phyloP scores from a whole-genome alignment of 2,113 vertebrate species.

The Hemicordylus capensis region DNA sequence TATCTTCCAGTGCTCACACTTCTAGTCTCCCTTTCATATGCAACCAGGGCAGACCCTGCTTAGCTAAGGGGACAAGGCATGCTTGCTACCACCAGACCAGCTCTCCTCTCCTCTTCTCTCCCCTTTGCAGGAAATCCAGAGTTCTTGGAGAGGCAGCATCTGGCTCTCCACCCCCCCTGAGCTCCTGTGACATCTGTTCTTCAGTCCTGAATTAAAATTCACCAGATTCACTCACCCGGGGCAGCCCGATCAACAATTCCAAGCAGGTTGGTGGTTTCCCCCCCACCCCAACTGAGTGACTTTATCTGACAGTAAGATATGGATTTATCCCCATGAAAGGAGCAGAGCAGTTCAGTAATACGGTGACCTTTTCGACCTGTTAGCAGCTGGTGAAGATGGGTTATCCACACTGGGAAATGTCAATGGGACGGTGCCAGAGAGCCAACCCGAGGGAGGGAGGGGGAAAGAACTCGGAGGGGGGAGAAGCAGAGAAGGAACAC shows the following conservation, averaged over 20 bases:
- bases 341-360: not conserved
- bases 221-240: not conserved
- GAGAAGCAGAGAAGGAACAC: not conserved
- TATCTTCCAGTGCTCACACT: too few species aligned
- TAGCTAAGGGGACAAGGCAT: too few species aligned
- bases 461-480: not conserved
- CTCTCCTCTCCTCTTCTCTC: too few species aligned
- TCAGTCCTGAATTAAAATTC: constrained; percentile 10
- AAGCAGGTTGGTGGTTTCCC: not conserved
- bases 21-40: too few species aligned
- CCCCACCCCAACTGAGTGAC: not conserved
- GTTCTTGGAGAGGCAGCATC: not conserved
- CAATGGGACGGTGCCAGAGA: not conserved
- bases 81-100: too few species aligned
- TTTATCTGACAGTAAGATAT: constrained; percentile 17
- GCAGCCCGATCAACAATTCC: constrained; percentile 1
- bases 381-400: not conserved
- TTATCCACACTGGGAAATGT: not conserved
- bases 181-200: not conserved
- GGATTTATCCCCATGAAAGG: not conserved
- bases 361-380: not conserved
- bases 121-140: not conserved
- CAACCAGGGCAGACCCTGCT: too few species aligned
- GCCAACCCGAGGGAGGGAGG: not conserved
- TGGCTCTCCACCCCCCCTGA: not conserved